Percentiles rank a stretch among this genome's conserved stretches.
These are phyloP conservation scores for Spatula clypeata DNA, from an alignment of 2,797 vertebrate species.

Conservation along the genomic window DNA sequence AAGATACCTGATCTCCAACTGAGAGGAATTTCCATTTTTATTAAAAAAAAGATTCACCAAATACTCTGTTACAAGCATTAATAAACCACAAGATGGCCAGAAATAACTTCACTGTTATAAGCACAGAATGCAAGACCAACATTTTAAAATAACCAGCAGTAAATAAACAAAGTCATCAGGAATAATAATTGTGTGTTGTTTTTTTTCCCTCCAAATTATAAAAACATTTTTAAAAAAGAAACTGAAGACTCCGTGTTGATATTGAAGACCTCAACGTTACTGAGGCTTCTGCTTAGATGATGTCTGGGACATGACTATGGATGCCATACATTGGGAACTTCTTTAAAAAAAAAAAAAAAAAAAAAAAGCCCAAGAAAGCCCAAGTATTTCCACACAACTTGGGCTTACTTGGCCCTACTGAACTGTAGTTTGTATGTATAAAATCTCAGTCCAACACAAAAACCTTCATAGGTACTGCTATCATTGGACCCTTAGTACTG, in stretches of 20 bases:
- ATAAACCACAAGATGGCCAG: neutral
- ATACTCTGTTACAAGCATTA: neutral
- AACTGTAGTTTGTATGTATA: neutral
- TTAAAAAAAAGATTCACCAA: neutral
- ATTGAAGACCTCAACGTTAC: neutral
- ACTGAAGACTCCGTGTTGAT: neutral
- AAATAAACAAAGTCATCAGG: neutral
- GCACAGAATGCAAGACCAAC: neutral
- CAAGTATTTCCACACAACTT: neutral
- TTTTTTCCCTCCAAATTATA: neutral
- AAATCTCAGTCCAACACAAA: neutral
- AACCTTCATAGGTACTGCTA: neutral
- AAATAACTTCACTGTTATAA: neutral
- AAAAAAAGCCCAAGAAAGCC: neutral
- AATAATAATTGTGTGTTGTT: neutral
- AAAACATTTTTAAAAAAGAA: neutral
- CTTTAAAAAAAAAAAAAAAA: neutral
- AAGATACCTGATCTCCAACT: neutral
- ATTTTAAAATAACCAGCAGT: neutral
- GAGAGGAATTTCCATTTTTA: neutral
- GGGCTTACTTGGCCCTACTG: accelerated
- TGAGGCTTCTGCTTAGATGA: neutral
- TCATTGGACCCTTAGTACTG: neutral
- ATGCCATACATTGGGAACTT: neutral
- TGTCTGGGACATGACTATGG: neutral